Percentiles rank a stretch among this genome's conserved stretches.
phyloP scores from a whole-genome alignment of 2,888 invertebrate genomes.

The Dione juno region DNA sequence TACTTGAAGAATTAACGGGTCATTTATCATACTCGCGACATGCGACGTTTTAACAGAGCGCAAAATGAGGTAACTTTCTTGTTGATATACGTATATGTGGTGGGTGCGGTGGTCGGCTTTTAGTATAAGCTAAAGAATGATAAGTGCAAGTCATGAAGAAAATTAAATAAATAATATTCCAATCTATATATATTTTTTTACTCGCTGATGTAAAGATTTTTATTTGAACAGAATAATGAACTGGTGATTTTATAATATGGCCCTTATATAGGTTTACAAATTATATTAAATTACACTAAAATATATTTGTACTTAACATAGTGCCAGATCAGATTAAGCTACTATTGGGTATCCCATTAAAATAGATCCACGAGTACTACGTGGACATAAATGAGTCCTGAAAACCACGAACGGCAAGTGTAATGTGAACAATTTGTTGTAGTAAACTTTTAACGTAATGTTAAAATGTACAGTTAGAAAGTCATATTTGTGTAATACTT shows the following conservation, averaged over 20 bases:
- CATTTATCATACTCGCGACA: slow-evolving; percentile 20
- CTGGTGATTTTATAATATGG: background rate
- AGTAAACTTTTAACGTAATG: background rate
- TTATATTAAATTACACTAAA: background rate
- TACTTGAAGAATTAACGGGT: slow-evolving; percentile 14
- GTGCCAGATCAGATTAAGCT: background rate
- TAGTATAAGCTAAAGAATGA: slow-evolving; percentile 6
- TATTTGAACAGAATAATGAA: background rate
- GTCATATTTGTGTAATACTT: background rate
- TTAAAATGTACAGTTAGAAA: background rate
- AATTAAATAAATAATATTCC: slow-evolving; percentile 17
- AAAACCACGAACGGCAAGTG: background rate
- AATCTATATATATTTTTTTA: background rate
- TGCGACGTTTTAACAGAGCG: slow-evolving; percentile 18
- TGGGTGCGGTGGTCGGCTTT: slow-evolving; percentile 10
- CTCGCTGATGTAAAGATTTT: background rate
- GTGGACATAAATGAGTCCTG: background rate
- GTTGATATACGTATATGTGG: background rate
- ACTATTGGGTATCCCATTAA: background rate
- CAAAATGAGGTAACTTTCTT: slow-evolving; percentile 11
- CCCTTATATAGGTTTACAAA: background rate
- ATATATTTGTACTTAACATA: background rate
- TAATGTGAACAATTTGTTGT: background rate
- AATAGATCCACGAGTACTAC: background rate
- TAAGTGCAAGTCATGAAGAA: slow-evolving; percentile 17